Evolutionary conservation across 2,888 invertebrate genomes (phyloP).

Genomic region (Caenorhabditis sulstoni): DNA sequence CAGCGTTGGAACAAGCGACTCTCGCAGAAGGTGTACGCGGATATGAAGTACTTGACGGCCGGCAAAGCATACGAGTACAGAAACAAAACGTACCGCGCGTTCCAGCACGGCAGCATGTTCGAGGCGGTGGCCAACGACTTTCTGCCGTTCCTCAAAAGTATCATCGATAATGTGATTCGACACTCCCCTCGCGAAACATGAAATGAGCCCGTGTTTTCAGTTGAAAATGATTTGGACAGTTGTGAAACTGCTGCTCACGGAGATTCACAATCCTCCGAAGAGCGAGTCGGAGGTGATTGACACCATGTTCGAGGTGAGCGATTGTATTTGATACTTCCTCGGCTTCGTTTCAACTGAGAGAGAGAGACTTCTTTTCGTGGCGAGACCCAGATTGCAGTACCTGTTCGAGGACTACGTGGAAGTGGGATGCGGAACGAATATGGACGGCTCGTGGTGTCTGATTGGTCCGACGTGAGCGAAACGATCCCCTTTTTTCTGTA

Average conservation of each 20-base stretch:
- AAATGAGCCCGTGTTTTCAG: not conserved
- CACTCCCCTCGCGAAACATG: no score
- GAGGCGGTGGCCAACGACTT: not conserved
- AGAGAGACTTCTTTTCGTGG: no score
- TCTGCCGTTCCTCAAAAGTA: not conserved
- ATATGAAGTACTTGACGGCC: not conserved
- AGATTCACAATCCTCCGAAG: not conserved
- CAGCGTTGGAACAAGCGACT: constrained; percentile 6
- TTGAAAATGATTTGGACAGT: not conserved
- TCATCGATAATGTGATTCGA: constrained; percentile 1
- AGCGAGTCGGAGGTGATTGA: not conserved
- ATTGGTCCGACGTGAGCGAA: not conserved
- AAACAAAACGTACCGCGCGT: constrained; percentile 1
- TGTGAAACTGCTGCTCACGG: not conserved
- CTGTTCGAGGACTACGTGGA: not conserved
- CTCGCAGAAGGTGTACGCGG: not conserved
- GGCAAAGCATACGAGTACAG: not conserved
- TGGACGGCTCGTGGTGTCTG: not conserved
- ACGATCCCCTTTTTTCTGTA: not conserved
- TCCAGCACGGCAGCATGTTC: not conserved
- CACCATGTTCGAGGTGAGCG: not conserved
- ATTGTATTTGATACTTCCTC: no score
- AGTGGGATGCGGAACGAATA: not conserved
- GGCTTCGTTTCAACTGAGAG: no score
- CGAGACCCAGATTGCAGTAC: not conserved